Conservation (phyloP, 1,140 invertebrate genomes). For the Philopotamus ludificatus region DNA sequence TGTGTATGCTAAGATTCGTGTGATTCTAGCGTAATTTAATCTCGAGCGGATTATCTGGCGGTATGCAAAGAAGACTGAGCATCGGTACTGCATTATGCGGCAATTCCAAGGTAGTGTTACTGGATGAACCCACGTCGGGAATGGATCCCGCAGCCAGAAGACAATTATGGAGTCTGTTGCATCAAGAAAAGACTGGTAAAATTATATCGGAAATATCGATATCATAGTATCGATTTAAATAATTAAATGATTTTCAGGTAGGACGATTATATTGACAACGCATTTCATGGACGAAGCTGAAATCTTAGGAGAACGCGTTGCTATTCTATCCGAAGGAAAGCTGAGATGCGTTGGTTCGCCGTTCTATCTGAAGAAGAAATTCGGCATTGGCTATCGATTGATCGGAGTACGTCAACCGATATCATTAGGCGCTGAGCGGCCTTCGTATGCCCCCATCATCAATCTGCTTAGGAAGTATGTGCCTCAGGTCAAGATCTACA, state of each 20-base stretch:
- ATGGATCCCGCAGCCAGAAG: conserved; percentile 91
- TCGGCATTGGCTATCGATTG: background rate
- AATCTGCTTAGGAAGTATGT: background rate
- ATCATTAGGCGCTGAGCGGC: background rate
- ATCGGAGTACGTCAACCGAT: background rate
- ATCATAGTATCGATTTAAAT: no score
- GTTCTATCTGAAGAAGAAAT: conserved; percentile 74
- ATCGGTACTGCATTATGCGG: conserved; percentile 76
- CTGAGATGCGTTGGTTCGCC: conserved; percentile 83
- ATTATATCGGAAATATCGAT: no score
- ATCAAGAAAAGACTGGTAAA: conserved; percentile 53
- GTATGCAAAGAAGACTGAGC: conserved; percentile 80
- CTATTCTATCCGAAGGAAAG: conserved; percentile 80
- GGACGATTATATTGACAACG: conserved; percentile 86
- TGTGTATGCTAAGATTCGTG: background rate
- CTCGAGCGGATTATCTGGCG: conserved; percentile 66
- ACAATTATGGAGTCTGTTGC: conserved; percentile 82
- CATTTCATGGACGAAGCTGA: conserved; percentile 99
- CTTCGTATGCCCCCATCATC: no score
- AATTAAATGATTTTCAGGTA: conserved; percentile 48
- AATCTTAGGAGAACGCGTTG: conserved; percentile 87
- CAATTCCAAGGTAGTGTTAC: conserved; percentile 66
- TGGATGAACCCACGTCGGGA: conserved; percentile 92
- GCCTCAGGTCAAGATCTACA: background rate
- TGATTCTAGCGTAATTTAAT: background rate